Percentiles rank a stretch among this genome's conserved stretches.
Evolutionary conservation across 1,140 invertebrate genomes (phyloP).

Genomic region (Aphidius ervi): DNA sequence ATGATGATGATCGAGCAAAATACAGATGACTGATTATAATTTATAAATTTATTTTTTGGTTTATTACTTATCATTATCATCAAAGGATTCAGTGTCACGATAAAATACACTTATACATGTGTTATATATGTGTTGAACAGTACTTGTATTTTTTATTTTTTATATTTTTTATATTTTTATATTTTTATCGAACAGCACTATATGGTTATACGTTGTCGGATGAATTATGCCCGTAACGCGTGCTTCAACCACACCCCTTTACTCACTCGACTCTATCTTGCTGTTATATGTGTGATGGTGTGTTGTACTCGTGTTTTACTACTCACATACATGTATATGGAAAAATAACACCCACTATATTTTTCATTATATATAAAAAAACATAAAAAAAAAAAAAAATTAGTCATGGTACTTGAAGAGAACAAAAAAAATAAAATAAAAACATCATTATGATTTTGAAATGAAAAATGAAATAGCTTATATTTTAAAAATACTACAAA

Average conservation of each 20-base stretch:
- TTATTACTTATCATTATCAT: no score
- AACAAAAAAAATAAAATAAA: background rate
- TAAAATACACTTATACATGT: conserved; percentile 34
- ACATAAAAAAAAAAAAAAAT: background rate
- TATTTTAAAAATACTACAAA: background rate
- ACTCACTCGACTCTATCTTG: no score
- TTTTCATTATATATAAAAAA: background rate
- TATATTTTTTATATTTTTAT: no score
- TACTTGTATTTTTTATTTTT: no score
- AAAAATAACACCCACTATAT: conserved; percentile 4
- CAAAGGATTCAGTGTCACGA: conserved; percentile 21
- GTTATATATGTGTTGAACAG: no score
- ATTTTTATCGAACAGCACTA: background rate
- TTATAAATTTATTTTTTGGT: no score
- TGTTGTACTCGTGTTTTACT: no score
- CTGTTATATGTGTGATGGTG: no score
- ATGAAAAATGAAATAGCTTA: background rate
- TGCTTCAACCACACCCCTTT: conserved; percentile 35
- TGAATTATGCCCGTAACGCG: conserved; percentile 41
- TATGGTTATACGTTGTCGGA: conserved; percentile 22
- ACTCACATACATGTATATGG: no score
- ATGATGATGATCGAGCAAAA: no score
- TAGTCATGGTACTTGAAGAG: background rate
- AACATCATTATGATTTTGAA: no score
- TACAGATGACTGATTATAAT: no score